These are phyloP conservation scores for Mimachlamys varia DNA, from an alignment of 2,888 invertebrate species.

Conservation along the genomic window DNA sequence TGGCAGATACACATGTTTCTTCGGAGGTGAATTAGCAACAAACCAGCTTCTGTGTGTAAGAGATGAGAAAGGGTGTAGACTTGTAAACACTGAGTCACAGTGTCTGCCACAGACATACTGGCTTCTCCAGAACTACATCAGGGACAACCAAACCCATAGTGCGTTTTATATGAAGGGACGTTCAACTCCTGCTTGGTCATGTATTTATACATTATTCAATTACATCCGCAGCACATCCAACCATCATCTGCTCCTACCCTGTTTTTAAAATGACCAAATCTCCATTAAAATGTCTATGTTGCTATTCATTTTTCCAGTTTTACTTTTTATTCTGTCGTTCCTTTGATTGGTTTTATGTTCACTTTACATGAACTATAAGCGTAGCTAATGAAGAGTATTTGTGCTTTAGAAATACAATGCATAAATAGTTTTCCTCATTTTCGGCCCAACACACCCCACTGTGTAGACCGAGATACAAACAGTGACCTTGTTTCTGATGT, in stretches of 20 bases:
- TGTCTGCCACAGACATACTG: background rate
- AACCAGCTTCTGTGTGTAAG: background rate
- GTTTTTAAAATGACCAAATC: too few species aligned
- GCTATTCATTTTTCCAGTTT: too few species aligned
- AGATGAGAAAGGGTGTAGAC: conserved; percentile 31
- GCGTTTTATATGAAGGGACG: conserved; percentile 17
- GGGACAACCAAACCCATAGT: conserved; percentile 21
- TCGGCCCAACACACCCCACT: too few species aligned
- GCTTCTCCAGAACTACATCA: background rate
- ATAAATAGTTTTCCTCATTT: too few species aligned
- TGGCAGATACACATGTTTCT: conserved; percentile 25
- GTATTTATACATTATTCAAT: background rate
- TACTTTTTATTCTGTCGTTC: too few species aligned
- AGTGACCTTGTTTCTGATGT: too few species aligned
- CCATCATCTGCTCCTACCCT: background rate
- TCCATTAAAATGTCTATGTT: too few species aligned
- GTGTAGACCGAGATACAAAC: too few species aligned
- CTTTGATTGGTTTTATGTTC: too few species aligned
- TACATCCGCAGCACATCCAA: background rate
- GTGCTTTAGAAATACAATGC: too few species aligned
- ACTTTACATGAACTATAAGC: too few species aligned
- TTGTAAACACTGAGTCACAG: background rate
- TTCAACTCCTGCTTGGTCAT: background rate
- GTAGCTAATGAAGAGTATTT: too few species aligned
- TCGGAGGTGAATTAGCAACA: background rate